Evolutionary conservation across 2,113 vertebrate species (phyloP), one percentile per base, ranked within the genome.

Genomic region (Phycodurus eques): DNA sequence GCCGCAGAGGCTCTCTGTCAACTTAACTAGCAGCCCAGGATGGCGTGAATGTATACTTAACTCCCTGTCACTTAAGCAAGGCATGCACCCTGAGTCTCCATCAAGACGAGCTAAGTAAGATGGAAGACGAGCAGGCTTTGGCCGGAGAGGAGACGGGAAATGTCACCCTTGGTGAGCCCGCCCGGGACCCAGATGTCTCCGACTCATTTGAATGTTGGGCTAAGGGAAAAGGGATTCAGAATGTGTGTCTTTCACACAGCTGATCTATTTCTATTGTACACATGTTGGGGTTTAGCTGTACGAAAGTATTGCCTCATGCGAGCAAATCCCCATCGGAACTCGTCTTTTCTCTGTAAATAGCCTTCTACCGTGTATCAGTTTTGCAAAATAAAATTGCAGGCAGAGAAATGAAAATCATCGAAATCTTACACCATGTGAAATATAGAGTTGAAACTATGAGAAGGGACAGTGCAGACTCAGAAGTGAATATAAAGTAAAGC

Each of bases 31-130:
- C 85, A 80, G 87, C 82, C 85, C 70, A 73, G 82, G 88, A 80
- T 85, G 88, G 88, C 92, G 89, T 88, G 90, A 92, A 92, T 84
- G 87, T 92, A 91, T 93, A 92, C 89, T 92, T 92, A 91, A 92
- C 89, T 92, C 88, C 87, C 87, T 90, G 90, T 91, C 90, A 91
- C 90, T 94, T 92, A 91, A 61, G 87, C 75, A 73, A 88, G 80
- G 88, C 90, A 80, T 89, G 88, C 82, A 86, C 87, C 85, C 86
- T 89, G 86, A 90, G 88, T 83, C 90, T 91, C 89, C 83, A 92
- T 88, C 86, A 90, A 86, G 88, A 87, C 73, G 47, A 76, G 83
- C 88, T 92, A 92, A 92, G 90, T 92, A 92, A 92, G 90, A 93
- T 91, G 88, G 90, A 92, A 89, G 89, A 91, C 88, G 67, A 83